Evolutionary conservation across 2,888 invertebrate species (phyloP).

Genomic region (Pristionchus fissidentatus): DNA sequence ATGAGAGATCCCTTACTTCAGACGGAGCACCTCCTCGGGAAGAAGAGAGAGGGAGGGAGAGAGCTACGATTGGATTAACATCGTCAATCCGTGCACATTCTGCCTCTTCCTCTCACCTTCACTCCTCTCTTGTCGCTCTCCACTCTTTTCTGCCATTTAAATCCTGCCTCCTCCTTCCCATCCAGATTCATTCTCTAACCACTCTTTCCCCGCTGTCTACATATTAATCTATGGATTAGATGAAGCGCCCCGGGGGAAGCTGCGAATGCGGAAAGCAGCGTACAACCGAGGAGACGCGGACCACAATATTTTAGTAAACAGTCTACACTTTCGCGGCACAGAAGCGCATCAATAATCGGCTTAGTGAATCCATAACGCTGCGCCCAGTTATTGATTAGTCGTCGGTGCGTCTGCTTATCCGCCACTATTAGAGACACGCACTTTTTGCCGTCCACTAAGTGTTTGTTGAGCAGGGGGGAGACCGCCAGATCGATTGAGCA

Average conservation of each 20-base stretch:
- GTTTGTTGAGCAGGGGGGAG: constrained; percentile 40
- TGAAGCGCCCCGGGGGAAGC: background rate
- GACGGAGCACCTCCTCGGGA: background rate
- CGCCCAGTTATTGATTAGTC: constrained; percentile 39
- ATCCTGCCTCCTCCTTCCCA: background rate
- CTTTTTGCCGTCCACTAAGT: constrained; percentile 45
- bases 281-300: background rate
- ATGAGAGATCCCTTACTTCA: constrained; percentile 15
- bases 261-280: background rate
- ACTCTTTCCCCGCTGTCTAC: background rate
- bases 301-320: background rate
- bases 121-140: constrained; percentile 3
- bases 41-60: background rate
- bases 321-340: background rate
- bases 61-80: constrained; percentile 44
- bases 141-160: background rate
- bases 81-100: constrained; percentile 19
- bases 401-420: constrained; percentile 5
- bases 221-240: constrained; percentile 41
- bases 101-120: constrained; percentile 26
- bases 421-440: constrained; percentile 26
- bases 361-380: constrained; percentile 26
- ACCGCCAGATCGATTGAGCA: constrained; percentile 19
- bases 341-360: constrained; percentile 25
- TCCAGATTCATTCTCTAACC: constrained; percentile 7